These are phyloP conservation scores for Bembecia ichneumoniformis DNA, from an alignment of 2,888 invertebrate genomes.

Conservation along the genomic window DNA sequence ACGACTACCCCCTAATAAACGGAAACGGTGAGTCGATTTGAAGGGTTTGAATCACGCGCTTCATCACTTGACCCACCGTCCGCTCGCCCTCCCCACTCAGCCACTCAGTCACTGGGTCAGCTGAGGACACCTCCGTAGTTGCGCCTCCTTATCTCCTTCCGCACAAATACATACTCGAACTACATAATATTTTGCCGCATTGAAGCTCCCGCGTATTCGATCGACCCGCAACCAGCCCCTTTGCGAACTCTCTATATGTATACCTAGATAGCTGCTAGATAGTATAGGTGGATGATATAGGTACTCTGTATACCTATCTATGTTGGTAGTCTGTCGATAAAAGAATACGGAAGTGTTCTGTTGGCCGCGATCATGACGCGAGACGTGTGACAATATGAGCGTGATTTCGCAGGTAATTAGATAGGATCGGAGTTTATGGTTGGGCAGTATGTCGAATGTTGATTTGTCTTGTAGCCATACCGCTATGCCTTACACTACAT, in stretches of 20 bases:
- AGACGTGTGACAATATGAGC: not conserved
- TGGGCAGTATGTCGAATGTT: not conserved
- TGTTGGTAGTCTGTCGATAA: not conserved
- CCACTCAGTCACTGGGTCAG: conserved; percentile 24
- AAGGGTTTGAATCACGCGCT: conserved; percentile 26
- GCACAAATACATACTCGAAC: conserved; percentile 14
- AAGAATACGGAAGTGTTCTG: not conserved
- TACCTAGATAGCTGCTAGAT: not conserved
- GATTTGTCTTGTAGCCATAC: not conserved
- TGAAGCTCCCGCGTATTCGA: conserved; percentile 48
- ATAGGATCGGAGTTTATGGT: not conserved
- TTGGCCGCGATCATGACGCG: not conserved
- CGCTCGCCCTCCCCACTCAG: conserved; percentile 17
- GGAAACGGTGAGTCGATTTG: conserved; percentile 75
- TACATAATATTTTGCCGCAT: conserved; percentile 51
- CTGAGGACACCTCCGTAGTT: conserved; percentile 8
- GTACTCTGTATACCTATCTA: too few species aligned
- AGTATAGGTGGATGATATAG: not conserved
- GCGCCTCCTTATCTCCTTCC: conserved; percentile 7
- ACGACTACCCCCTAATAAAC: conserved; percentile 84
- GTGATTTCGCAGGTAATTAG: not conserved
- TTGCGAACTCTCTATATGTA: conserved; percentile 27
- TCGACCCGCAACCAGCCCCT: conserved; percentile 46
- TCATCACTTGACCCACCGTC: conserved; percentile 18
- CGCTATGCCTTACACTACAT: not conserved